Evolutionary conservation across 2,113 vertebrate genomes (phyloP).

Genomic region (Podiceps cristatus): DNA sequence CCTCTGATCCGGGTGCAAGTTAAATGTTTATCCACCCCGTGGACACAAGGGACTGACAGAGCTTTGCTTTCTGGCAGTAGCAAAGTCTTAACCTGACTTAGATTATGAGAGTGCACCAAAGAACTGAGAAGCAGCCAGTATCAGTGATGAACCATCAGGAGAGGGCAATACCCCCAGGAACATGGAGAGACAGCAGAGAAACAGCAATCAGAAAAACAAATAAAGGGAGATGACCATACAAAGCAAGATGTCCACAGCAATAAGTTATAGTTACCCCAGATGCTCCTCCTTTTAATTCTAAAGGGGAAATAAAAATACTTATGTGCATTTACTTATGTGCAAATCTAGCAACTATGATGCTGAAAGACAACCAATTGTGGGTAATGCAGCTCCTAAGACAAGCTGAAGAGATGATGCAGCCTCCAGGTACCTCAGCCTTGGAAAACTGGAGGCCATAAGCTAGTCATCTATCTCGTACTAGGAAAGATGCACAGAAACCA

Average conservation of each 20-base stretch:
- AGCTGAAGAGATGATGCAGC: background rate
- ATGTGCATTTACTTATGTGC: background rate
- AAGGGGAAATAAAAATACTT: background rate
- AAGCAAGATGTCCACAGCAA: background rate
- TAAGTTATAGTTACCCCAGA: accelerated
- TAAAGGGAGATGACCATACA: background rate
- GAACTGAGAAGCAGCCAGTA: background rate
- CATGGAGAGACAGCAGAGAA: background rate
- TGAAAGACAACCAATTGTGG: background rate
- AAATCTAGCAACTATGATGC: background rate
- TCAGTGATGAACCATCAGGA: background rate
- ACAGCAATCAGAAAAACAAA: background rate
- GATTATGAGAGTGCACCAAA: background rate
- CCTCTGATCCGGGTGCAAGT: background rate
- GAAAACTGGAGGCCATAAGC: background rate
- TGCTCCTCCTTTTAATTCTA: background rate
- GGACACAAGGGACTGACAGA: background rate
- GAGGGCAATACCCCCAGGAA: background rate
- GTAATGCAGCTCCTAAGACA: background rate
- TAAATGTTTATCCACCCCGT: accelerated
- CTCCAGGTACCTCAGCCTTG: background rate
- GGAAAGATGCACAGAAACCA: background rate
- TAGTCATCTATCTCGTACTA: background rate
- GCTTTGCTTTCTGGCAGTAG: background rate
- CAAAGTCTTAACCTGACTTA: background rate